Evolutionary conservation across 92 coral and sea anemone genomes (phyloP).

Genomic region (Heliopora coerulea): DNA sequence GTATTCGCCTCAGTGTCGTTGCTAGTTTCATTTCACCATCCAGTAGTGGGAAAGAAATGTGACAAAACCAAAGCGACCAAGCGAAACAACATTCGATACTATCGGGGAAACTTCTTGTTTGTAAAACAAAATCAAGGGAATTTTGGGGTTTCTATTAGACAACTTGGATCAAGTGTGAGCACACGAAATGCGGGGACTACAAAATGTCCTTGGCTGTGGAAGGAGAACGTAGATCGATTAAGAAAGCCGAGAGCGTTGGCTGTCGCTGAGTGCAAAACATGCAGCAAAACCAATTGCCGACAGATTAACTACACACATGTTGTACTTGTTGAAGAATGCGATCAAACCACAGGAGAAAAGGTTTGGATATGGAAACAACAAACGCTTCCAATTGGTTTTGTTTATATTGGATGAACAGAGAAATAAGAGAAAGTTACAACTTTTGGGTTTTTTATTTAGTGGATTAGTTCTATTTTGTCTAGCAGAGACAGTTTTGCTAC

Average conservation of each 20-base stretch:
- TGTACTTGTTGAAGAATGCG: constrained; percentile 44
- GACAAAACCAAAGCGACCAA: neutral
- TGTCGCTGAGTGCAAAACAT: constrained; percentile 47
- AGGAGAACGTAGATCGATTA: constrained; percentile 28
- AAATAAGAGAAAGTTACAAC: too few relatives aligned
- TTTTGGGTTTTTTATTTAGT: too few relatives aligned
- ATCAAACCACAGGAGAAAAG: constrained; percentile 47
- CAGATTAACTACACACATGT: constrained; percentile 41
- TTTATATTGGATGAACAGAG: constrained; percentile 26
- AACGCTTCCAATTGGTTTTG: constrained; percentile 34
- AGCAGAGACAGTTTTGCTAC: too few relatives aligned
- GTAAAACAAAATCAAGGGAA: neutral
- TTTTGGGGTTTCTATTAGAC: constrained; percentile 21
- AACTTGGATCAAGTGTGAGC: constrained; percentile 12
- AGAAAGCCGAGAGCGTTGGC: constrained; percentile 48
- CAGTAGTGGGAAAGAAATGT: neutral
- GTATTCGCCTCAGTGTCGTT: neutral
- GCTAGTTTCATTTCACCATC: neutral
- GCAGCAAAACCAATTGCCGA: constrained; percentile 41
- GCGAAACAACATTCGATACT: neutral
- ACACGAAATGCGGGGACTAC: constrained; percentile 25
- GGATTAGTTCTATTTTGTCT: too few relatives aligned
- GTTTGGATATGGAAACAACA: constrained; percentile 55
- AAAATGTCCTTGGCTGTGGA: constrained; percentile 56
- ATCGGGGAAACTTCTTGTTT: constrained; percentile 11